Percentiles rank a stretch among this genome's conserved stretches.
These are phyloP conservation scores for Aphelocoma californica DNA, from an alignment of 2,797 vertebrate genomes.

Conservation along the genomic window DNA sequence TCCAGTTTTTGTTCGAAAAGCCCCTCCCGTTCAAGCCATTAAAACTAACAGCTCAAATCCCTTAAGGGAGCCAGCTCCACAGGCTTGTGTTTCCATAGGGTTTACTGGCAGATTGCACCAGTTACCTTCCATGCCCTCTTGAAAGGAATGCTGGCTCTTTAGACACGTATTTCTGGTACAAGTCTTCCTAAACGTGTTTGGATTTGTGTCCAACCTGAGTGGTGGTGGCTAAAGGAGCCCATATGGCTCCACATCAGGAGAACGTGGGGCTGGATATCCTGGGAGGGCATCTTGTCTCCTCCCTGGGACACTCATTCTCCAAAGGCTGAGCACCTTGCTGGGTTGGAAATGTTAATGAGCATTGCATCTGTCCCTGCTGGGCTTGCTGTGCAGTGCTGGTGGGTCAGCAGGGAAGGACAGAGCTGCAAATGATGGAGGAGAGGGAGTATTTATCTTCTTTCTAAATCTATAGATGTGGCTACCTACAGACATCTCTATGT, in stretches of 20 bases:
- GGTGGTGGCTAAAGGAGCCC: not conserved
- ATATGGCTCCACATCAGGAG: not conserved
- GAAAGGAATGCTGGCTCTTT: not conserved
- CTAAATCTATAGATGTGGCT: not conserved
- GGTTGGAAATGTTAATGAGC: not conserved
- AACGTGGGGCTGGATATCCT: not conserved
- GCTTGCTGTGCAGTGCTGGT: not conserved
- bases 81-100: not conserved
- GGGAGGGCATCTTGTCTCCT: not conserved
- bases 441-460: not conserved
- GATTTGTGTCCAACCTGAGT: not conserved
- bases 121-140: not conserved
- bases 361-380: not conserved
- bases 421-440: not conserved
- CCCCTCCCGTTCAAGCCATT: not conserved
- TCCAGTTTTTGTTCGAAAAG: conserved; percentile 16
- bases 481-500: not conserved
- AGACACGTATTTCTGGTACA: not conserved
- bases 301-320: not conserved
- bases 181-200: not conserved
- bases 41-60: conserved; percentile 30
- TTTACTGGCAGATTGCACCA: not conserved
- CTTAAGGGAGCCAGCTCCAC: not conserved
- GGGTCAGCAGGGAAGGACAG: not conserved
- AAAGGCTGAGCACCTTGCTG: not conserved